Evolutionary conservation across 1,140 invertebrate genomes (phyloP).

Genomic region (Dufourea novaeangliae): DNA sequence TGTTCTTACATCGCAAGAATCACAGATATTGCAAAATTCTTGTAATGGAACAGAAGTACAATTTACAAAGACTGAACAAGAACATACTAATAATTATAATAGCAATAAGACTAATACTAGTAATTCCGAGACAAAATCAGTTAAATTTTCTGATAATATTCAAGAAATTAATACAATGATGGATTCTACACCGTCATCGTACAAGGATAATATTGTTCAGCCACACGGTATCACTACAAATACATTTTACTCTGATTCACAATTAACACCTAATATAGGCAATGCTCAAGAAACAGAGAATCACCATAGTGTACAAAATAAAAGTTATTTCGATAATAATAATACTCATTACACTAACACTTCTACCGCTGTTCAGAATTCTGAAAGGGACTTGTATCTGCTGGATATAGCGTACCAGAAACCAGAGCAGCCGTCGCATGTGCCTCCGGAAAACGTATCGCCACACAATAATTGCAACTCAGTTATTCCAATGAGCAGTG

Average conservation of each 20-base stretch:
- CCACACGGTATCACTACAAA: neutral
- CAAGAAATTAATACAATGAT: constrained; percentile 15
- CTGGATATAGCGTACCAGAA: constrained; percentile 22
- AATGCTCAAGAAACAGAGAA: constrained; percentile 34
- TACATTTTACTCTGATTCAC: constrained; percentile 21
- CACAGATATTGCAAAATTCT: constrained; percentile 17
- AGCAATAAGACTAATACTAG: constrained; percentile 32
- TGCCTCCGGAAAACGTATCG: neutral
- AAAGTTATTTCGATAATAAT: constrained; percentile 31
- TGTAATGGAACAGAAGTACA: constrained; percentile 46
- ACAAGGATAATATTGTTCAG: constrained; percentile 6
- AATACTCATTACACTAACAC: constrained; percentile 27
- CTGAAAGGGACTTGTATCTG: constrained; percentile 28
- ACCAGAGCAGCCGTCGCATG: constrained; percentile 12
- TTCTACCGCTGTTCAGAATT: neutral
- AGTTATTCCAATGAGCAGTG: constrained; percentile 3
- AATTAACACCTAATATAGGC: neutral
- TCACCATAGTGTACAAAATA: constrained; percentile 30
- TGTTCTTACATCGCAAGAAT: constrained; percentile 19
- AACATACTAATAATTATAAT: constrained; percentile 45
- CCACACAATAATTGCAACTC: constrained; percentile 6
- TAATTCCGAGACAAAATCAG: constrained; percentile 29
- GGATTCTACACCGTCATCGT: neutral
- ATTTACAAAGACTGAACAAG: constrained; percentile 45
- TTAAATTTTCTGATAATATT: constrained; percentile 37